These are phyloP conservation scores for Disparrhopalites patrizii DNA, from an alignment of 2,888 invertebrate genomes.

Conservation along the genomic window DNA sequence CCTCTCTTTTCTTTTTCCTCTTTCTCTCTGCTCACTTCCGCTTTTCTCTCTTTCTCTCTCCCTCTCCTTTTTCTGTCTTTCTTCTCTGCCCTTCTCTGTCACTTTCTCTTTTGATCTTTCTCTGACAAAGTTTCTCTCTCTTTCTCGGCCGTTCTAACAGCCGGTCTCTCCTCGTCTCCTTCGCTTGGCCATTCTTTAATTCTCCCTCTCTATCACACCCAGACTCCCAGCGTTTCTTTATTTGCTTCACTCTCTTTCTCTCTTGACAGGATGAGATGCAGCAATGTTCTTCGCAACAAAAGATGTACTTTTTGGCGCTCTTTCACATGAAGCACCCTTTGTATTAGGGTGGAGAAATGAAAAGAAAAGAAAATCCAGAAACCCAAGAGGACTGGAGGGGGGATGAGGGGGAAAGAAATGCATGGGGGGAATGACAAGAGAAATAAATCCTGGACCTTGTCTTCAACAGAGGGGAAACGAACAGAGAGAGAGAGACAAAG, in stretches of 20 bases:
- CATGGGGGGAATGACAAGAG: conserved; percentile 23
- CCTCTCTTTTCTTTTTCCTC: conserved; percentile 14
- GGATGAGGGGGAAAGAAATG: conserved; percentile 2
- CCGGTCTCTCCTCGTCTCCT: too few relatives aligned
- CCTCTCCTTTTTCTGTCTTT: conserved; percentile 1
- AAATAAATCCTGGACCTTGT: conserved; percentile 23
- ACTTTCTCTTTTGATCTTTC: too few relatives aligned
- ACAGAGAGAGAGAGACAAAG: neutral
- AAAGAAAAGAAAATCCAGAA: conserved; percentile 2
- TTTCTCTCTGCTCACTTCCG: neutral
- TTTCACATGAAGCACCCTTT: neutral
- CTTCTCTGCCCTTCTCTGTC: neutral
- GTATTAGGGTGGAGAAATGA: conserved; percentile 3
- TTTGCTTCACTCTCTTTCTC: too few relatives aligned
- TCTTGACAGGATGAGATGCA: too few relatives aligned
- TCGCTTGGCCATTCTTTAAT: too few relatives aligned
- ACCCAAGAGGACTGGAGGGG: neutral
- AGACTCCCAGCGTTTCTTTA: too few relatives aligned
- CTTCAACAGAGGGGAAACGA: conserved; percentile 8
- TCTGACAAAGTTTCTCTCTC: too few relatives aligned
- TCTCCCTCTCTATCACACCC: too few relatives aligned
- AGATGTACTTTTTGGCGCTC: neutral
- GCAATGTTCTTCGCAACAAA: too few relatives aligned
- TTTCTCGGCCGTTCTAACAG: too few relatives aligned
- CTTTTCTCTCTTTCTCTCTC: neutral